These are phyloP conservation scores for Meloidogyne floridensis DNA, from an alignment of 1,140 invertebrate species.

Conservation along the genomic window DNA sequence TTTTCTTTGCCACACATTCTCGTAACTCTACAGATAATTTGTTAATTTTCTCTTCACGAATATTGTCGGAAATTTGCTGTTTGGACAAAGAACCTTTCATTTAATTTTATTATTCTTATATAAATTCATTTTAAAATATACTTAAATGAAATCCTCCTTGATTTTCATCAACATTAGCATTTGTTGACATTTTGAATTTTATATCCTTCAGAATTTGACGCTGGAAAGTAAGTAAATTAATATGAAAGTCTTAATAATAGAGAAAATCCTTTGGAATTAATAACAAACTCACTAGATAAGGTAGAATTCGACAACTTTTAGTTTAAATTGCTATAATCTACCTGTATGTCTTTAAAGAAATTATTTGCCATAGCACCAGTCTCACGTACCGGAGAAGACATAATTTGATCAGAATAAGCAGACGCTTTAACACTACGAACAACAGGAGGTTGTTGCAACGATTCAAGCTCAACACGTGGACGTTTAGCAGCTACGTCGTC, in stretches of 20 bases:
- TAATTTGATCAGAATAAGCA: no score
- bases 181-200: no score
- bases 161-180: no score
- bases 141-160: not conserved
- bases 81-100: not conserved
- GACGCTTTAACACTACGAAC: not conserved
- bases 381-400: not conserved
- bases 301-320: no score
- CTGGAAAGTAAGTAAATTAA: no score
- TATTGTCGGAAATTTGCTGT: constrained; percentile 11
- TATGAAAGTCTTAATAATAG: no score
- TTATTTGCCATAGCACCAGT: not conserved
- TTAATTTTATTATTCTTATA: not conserved
- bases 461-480: not conserved
- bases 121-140: not conserved
- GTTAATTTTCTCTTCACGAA: constrained; percentile 23
- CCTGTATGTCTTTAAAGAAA: not conserved
- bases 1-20: constrained; percentile 18
- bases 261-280: no score
- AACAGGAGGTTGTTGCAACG: not conserved
- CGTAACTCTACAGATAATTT: constrained; percentile 19
- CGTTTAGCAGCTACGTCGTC: not conserved
- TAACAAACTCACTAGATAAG: no score
- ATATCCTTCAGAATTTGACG: no score
- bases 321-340: not conserved